Percentiles rank a stretch among this genome's conserved stretches.
These are phyloP conservation scores for Odontomachus brunneus DNA, from an alignment of 1,140 invertebrate species.

Conservation along the genomic window DNA sequence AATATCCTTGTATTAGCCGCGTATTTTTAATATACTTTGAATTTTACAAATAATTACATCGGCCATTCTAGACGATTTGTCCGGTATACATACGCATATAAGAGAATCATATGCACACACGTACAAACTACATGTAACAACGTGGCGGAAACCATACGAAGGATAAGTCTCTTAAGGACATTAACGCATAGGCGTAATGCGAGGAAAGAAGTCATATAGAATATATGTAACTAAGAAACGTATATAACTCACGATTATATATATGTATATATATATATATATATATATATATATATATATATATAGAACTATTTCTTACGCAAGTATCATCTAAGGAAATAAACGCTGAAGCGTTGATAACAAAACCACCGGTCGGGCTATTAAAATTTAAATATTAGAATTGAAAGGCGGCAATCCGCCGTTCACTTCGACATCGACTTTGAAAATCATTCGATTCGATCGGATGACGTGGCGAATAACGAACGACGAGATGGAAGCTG, in stretches of 20 bases:
- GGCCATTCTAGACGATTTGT: no score
- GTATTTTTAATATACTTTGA: no score
- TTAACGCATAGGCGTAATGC: constrained; percentile 11
- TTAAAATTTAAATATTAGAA: no score
- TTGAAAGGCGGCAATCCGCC: not conserved
- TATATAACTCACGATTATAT: not conserved
- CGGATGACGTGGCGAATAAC: not conserved
- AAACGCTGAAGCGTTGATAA: not conserved
- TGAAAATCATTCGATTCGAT: not conserved
- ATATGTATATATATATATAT: no score
- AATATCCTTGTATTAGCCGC: no score
- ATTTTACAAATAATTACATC: no score
- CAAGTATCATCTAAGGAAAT: not conserved
- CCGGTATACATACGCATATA: no score
- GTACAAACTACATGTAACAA: constrained; percentile 61
- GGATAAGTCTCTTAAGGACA: constrained; percentile 68
- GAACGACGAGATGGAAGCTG: not conserved
- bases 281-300: no score
- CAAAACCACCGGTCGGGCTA: not conserved
- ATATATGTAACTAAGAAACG: not conserved
- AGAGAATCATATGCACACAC: no score
- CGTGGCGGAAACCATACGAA: constrained; percentile 73
- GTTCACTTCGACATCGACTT: not conserved
- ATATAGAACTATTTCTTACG: not conserved
- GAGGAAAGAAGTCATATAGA: constrained; percentile 42